Evolutionary conservation across 2,888 invertebrate genomes (phyloP).

Genomic region (Tenthredo scrophulariae): DNA sequence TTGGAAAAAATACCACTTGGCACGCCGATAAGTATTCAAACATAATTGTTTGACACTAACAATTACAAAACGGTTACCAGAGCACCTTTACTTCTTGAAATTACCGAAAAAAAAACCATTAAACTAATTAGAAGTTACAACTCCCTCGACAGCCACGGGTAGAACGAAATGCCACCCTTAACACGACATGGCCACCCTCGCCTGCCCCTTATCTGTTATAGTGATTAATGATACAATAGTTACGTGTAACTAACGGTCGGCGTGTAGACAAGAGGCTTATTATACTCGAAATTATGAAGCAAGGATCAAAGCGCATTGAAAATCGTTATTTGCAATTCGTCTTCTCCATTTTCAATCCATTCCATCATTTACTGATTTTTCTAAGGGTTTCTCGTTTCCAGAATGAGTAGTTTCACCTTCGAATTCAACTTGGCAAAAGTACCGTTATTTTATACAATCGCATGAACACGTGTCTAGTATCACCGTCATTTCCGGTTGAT

Average conservation of each 20-base stretch:
- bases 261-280: conserved; percentile 7
- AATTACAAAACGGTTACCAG: conserved; percentile 35
- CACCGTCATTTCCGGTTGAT: conserved; percentile 34
- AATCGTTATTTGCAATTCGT: background rate
- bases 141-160: conserved; percentile 2
- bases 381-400: background rate
- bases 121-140: conserved; percentile 48
- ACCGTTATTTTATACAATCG: background rate
- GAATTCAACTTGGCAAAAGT: background rate
- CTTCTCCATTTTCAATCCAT: background rate
- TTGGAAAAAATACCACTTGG: background rate
- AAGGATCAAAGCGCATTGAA: background rate
- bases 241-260: conserved; percentile 43
- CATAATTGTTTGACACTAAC: conserved; percentile 13
- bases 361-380: background rate
- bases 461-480: conserved; percentile 36
- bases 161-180: conserved; percentile 36
- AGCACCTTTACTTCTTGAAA: background rate
- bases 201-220: conserved; percentile 28
- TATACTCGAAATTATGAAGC: background rate
- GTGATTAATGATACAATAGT: conserved; percentile 48
- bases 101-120: background rate
- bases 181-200: conserved; percentile 16
- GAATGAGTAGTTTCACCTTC: background rate
- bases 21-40: background rate